These are phyloP conservation scores for Rhinoraja longicauda DNA, from an alignment of 2,797 vertebrate genomes.

Conservation along the genomic window DNA sequence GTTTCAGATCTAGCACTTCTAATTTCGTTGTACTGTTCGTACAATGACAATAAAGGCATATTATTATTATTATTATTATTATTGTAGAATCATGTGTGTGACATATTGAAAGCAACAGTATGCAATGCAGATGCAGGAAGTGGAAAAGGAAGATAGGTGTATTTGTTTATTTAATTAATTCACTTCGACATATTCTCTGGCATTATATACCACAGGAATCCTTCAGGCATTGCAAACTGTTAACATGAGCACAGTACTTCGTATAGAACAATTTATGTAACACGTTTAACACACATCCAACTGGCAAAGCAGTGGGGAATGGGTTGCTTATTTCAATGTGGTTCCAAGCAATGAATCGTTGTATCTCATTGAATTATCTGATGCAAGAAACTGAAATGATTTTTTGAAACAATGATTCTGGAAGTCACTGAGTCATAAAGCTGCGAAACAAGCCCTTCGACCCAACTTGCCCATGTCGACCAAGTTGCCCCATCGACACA, in stretches of 20 bases:
- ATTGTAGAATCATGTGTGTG: no score
- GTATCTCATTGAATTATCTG: neutral
- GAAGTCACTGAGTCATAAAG: no score
- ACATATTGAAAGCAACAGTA: neutral
- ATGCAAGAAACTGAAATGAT: neutral
- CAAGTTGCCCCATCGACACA: no score
- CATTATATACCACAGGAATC: neutral
- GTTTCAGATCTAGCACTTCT: no score
- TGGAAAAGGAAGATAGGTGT: neutral
- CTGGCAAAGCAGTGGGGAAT: slow-evolving; percentile 13
- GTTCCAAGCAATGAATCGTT: neutral
- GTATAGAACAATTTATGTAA: neutral
- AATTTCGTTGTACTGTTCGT: no score
- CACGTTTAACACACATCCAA: neutral
- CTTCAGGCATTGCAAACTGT: neutral
- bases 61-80: no score
- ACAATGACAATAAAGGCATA: no score
- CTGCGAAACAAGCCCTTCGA: no score
- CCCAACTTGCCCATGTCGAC: no score
- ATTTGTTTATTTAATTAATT: neutral
- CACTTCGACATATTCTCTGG: neutral
- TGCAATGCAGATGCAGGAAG: neutral
- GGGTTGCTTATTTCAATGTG: neutral
- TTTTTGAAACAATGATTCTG: neutral
- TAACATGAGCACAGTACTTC: neutral